Percentiles rank a stretch among this genome's conserved stretches.
phyloP scores from a whole-genome alignment of 2,888 invertebrate species.

The Subacronicta megacephala region DNA sequence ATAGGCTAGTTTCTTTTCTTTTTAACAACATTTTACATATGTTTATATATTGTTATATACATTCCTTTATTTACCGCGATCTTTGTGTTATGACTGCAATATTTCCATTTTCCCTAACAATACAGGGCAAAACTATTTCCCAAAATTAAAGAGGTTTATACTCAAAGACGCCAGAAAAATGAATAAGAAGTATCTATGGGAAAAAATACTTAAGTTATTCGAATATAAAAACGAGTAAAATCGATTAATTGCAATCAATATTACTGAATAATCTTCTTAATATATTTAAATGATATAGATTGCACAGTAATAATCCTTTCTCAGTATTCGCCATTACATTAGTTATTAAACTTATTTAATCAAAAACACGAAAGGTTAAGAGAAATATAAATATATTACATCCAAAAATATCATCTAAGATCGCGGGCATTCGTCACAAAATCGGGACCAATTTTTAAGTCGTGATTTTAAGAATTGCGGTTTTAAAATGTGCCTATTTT shows the following conservation, averaged over 20 bases:
- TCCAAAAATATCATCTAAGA: slow-evolving; percentile 26
- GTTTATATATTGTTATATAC: slow-evolving; percentile 44
- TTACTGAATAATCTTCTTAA: slow-evolving; percentile 5
- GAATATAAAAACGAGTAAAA: too few relatives aligned
- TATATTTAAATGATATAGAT: too few relatives aligned
- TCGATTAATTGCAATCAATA: slow-evolving; percentile 11
- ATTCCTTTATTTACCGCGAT: slow-evolving; percentile 47
- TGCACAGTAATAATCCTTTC: too few relatives aligned
- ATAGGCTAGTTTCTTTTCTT: slow-evolving; percentile 35
- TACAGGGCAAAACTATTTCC: too few relatives aligned
- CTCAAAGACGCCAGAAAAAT: too few relatives aligned
- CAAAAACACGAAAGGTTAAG: not conserved
- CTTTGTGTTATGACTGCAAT: slow-evolving; percentile 23
- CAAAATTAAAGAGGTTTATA: too few relatives aligned
- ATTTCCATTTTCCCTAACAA: not conserved
- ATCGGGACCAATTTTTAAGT: slow-evolving; percentile 54
- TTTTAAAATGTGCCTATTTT: slow-evolving; percentile 43
- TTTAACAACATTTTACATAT: slow-evolving; percentile 30
- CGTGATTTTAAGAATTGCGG: slow-evolving; percentile 26
- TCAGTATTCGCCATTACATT: too few relatives aligned
- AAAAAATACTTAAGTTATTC: too few relatives aligned
- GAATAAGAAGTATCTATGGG: too few relatives aligned
- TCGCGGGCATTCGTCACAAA: slow-evolving; percentile 51
- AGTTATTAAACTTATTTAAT: too few relatives aligned
- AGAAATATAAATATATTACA: too few relatives aligned